Conservation (phyloP, 30 jellyfish, hydroid and myxozoan genomes). For the Catostylus mosaicus region DNA sequence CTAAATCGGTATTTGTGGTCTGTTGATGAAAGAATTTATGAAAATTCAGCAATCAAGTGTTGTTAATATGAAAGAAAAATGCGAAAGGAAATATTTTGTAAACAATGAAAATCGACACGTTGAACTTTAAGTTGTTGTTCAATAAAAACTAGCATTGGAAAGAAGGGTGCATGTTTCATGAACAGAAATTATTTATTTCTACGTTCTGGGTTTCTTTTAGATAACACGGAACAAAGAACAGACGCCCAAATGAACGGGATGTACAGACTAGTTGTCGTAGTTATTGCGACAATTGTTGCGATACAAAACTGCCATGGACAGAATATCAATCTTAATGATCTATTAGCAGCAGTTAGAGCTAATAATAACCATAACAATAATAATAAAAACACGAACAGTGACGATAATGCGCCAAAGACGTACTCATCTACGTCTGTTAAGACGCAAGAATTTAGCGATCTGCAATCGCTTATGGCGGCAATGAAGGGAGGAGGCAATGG, state of each 20-base stretch:
- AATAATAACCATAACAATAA: constrained; percentile 45
- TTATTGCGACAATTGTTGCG: constrained; percentile 14
- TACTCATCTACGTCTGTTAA: constrained; percentile 70
- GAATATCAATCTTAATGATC: constrained; percentile 55
- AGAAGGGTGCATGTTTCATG: no score
- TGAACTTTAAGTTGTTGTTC: no score
- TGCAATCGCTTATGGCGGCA: constrained; percentile 59
- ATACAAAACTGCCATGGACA: constrained; percentile 26
- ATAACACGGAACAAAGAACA: not conserved
- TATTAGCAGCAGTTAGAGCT: constrained; percentile 53
- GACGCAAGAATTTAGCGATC: constrained; percentile 71
- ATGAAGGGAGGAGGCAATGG: constrained; percentile 53
- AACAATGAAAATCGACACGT: no score
- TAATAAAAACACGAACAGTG: constrained; percentile 66
- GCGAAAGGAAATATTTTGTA: no score
- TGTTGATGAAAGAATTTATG: no score
- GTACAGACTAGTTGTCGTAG: constrained; percentile 7
- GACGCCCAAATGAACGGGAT: constrained; percentile 10
- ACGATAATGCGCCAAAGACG: constrained; percentile 16
- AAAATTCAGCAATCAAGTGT: no score
- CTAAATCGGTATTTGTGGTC: no score
- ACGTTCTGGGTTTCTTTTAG: not conserved
- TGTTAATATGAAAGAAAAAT: no score
- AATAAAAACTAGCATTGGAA: no score
- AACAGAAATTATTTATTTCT: no score